Evolutionary conservation across 1,140 invertebrate genomes (phyloP).

Genomic region (Cotesia vestalis): DNA sequence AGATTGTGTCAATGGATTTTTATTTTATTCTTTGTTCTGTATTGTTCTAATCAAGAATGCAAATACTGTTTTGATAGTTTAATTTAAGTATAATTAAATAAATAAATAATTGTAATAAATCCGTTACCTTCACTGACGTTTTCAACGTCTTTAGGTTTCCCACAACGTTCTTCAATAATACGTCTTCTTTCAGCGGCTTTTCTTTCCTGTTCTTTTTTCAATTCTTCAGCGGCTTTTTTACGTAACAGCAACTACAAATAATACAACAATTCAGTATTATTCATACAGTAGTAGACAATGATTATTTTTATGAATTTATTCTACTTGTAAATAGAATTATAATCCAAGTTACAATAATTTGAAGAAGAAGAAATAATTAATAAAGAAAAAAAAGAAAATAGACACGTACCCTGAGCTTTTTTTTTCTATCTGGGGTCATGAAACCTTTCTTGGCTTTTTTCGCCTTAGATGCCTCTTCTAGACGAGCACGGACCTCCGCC

Average conservation of each 20-base stretch:
- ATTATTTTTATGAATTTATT: too few relatives aligned
- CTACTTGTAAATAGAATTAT: too few relatives aligned
- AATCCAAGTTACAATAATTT: not conserved
- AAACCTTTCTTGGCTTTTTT: constrained; percentile 98
- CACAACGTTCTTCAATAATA: constrained; percentile 95
- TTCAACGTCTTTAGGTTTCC: constrained; percentile 88
- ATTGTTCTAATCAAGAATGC: not conserved
- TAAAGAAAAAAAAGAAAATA: constrained; percentile 15
- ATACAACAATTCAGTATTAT: not conserved
- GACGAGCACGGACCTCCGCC: constrained; percentile 93
- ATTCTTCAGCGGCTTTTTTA: constrained; percentile 99
- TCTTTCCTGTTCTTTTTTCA: constrained; percentile 99
- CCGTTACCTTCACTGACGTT: constrained; percentile 89
- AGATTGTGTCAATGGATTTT: not conserved
- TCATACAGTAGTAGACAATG: too few relatives aligned
- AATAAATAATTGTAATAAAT: not conserved
- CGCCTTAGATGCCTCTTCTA: constrained; percentile 93
- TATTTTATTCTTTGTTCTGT: too few relatives aligned
- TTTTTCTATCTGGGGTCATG: constrained; percentile 98
- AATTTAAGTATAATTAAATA: constrained; percentile 11
- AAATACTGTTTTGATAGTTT: not conserved
- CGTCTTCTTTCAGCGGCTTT: constrained; percentile 97
- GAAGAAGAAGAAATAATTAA: constrained; percentile 1
- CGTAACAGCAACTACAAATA: constrained; percentile 86
- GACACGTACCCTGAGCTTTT: constrained; percentile 91